phyloP scores from a whole-genome alignment of 64 coral and sea anemone genomes.

The Montipora foliosa region DNA sequence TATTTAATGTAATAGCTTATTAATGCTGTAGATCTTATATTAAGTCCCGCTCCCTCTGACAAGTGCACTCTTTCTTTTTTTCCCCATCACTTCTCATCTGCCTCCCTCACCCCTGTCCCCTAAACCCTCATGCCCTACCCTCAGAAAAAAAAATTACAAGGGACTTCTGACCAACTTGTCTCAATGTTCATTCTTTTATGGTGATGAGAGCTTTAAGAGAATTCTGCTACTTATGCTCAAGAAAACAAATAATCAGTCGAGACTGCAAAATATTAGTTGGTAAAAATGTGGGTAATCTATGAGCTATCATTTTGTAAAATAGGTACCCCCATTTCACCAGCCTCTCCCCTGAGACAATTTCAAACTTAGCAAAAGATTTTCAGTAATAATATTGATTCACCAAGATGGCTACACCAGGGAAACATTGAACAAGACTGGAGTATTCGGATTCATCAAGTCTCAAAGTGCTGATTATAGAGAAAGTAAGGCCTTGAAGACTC shows the following conservation, averaged over 20 bases:
- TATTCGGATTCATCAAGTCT: not conserved
- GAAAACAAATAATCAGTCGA: conserved; percentile 14
- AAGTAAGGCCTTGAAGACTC: not conserved
- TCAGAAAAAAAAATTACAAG: not conserved
- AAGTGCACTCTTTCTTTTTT: not conserved
- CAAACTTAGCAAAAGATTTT: not conserved
- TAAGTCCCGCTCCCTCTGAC: not conserved
- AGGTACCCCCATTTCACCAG: not conserved
- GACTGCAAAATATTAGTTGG: conserved; percentile 4
- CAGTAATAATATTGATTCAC: not conserved
- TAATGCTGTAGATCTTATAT: not conserved
- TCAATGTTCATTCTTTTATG: not conserved
- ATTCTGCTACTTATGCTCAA: conserved; percentile 4
- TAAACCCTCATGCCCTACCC: not conserved
- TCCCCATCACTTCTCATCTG: not conserved
- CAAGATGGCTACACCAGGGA: not conserved
- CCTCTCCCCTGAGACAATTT: not conserved
- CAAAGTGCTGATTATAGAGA: not conserved
- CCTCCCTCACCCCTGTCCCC: not conserved
- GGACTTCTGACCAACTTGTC: not conserved
- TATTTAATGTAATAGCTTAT: conserved; percentile 25
- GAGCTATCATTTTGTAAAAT: not conserved
- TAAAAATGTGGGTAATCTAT: conserved; percentile 2
- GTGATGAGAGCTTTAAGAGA: not conserved
- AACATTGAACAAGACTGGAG: not conserved